Evolutionary conservation across 2,113 vertebrate species (phyloP).

Genomic region (Cyphomyrus plagiostoma): DNA sequence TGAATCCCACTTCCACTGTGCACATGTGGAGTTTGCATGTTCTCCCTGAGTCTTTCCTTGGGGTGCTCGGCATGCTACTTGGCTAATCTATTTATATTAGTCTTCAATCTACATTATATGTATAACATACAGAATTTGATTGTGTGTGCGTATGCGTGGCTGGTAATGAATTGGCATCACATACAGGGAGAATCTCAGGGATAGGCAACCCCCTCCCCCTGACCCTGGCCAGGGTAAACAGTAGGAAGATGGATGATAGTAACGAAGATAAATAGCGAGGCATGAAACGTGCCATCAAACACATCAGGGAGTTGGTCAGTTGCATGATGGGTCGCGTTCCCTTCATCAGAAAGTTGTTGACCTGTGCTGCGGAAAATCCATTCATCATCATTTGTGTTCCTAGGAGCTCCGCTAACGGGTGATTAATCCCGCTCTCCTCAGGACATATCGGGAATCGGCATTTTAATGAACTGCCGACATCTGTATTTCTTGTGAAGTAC

Average conservation of each 20-base stretch:
- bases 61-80: background rate
- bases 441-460: background rate
- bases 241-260: background rate
- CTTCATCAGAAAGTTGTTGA: background rate
- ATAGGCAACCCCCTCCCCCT: background rate
- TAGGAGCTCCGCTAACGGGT: background rate
- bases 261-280: background rate
- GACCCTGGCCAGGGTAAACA: background rate
- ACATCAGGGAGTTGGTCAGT: background rate
- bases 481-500: background rate
- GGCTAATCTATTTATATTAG: background rate
- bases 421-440: background rate
- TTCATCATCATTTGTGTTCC: conserved; percentile 20
- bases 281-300: background rate
- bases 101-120: background rate
- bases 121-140: background rate
- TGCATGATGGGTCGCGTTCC: background rate
- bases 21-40: no score
- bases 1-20: no score
- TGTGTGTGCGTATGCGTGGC: background rate
- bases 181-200: background rate
- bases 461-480: background rate
- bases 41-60: no score
- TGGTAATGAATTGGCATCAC: background rate
- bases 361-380: background rate